Percentiles rank a stretch among this genome's conserved stretches.
Evolutionary conservation across 2,888 invertebrate species (phyloP).

Genomic region (Phyllotreta striolata): DNA sequence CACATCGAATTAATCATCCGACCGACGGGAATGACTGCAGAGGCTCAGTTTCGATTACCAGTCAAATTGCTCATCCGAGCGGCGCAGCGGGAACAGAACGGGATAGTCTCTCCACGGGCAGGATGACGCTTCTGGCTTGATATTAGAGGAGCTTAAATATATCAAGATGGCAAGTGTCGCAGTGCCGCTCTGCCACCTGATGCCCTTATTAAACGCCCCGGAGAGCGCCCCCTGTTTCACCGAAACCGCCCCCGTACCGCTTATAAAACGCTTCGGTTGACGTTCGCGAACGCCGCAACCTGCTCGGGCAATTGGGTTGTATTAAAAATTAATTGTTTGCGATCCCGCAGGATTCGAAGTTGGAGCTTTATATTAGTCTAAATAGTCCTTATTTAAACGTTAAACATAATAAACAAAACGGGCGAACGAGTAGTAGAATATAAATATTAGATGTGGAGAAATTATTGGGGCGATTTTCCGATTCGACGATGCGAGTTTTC

Average conservation of each 20-base stretch:
- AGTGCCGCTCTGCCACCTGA: slow-evolving; percentile 42
- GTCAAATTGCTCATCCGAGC: slow-evolving; percentile 19
- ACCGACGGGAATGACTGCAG: background rate
- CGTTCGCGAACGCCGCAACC: slow-evolving; percentile 21
- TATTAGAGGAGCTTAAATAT: slow-evolving; percentile 41
- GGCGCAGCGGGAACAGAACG: background rate
- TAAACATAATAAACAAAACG: slow-evolving; percentile 8
- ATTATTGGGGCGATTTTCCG: no score
- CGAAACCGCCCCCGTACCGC: slow-evolving; percentile 42
- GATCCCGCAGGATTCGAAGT: no score
- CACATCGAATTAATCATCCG: background rate
- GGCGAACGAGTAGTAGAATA: no score
- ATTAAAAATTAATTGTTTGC: background rate
- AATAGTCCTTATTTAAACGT: no score
- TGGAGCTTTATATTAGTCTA: no score
- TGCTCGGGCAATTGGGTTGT: background rate
- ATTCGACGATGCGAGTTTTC: no score
- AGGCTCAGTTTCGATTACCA: slow-evolving; percentile 19
- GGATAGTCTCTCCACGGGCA: slow-evolving; percentile 2
- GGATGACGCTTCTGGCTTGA: slow-evolving; percentile 35
- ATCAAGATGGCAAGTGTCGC: slow-evolving; percentile 46
- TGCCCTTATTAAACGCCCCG: slow-evolving; percentile 40
- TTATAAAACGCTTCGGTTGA: slow-evolving; percentile 41
- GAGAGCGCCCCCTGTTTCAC: slow-evolving; percentile 35
- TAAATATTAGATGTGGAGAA: no score